phyloP scores from a whole-genome alignment of 1,140 invertebrate species.

The Drosophila ercepeae region DNA sequence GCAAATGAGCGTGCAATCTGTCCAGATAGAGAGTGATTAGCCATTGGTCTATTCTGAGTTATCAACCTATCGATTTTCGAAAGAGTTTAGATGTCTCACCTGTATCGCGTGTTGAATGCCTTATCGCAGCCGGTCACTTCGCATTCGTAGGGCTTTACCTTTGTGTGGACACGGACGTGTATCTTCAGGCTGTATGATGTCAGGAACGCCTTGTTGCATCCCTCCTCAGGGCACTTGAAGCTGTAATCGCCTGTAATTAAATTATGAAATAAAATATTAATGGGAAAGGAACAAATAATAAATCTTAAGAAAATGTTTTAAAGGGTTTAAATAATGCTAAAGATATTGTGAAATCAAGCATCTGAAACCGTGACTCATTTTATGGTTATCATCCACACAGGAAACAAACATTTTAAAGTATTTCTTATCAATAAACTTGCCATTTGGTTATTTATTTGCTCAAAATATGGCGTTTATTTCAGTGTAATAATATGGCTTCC shows the following conservation, averaged over 20 bases:
- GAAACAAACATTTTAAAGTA: not conserved
- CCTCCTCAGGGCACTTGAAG: slow-evolving; percentile 94
- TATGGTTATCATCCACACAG: not conserved
- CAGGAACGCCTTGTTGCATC: slow-evolving; percentile 96
- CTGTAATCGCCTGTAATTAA: slow-evolving; percentile 92
- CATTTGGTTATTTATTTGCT: not conserved
- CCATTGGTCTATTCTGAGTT: slow-evolving; percentile 28
- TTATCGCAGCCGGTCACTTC: slow-evolving; percentile 92
- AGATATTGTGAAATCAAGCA: not conserved
- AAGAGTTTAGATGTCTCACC: slow-evolving; percentile 83
- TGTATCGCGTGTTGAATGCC: slow-evolving; percentile 97
- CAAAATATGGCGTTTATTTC: not conserved
- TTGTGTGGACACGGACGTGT: slow-evolving; percentile 97
- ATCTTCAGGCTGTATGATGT: slow-evolving; percentile 98
- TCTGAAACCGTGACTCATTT: not conserved
- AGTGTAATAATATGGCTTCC: too few species aligned
- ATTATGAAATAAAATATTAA: too few species aligned
- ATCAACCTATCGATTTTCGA: slow-evolving; percentile 3
- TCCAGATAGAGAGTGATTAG: slow-evolving; percentile 31
- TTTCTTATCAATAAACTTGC: not conserved
- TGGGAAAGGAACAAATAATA: too few species aligned
- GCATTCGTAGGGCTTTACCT: slow-evolving; percentile 95
- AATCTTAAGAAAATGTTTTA: not conserved
- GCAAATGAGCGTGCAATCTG: slow-evolving; percentile 95
- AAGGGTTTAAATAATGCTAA: not conserved